Conservation (phyloP, 1,140 invertebrate species). For the Parasteatoda tepidariorum region DNA sequence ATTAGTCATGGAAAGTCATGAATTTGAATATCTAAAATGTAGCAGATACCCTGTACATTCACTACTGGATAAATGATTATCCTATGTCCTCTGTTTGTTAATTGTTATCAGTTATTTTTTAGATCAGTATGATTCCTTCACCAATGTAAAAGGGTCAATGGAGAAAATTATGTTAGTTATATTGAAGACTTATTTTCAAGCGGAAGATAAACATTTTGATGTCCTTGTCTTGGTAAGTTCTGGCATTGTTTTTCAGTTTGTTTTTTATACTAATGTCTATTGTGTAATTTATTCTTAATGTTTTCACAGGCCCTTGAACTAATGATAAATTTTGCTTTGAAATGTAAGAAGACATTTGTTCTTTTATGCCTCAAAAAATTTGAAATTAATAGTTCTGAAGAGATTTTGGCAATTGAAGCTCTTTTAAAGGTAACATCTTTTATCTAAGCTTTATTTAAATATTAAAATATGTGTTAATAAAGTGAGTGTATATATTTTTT, state of each 20-base stretch:
- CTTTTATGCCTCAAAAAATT: conserved; percentile 42
- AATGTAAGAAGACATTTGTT: conserved; percentile 35
- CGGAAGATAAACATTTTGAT: conserved; percentile 44
- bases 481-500: too few species aligned
- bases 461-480: too few species aligned
- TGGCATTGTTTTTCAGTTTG: background rate
- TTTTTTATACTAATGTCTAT: too few species aligned
- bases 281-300: background rate
- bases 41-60: too few species aligned
- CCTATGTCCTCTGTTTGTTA: too few species aligned
- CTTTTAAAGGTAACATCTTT: conserved; percentile 34
- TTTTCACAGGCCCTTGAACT: conserved; percentile 38
- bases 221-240: conserved; percentile 39
- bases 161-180: conserved; percentile 54
- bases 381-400: conserved; percentile 5
- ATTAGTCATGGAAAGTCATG: too few species aligned
- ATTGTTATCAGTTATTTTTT: too few species aligned
- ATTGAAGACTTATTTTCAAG: conserved; percentile 44
- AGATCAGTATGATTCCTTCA: conserved; percentile 42
- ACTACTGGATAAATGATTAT: too few species aligned
- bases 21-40: too few species aligned
- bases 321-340: conserved; percentile 33
- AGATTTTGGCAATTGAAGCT: conserved; percentile 40
- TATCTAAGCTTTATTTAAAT: too few species aligned
- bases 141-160: conserved; percentile 39